Evolutionary conservation across 2,888 invertebrate genomes (phyloP).

Genomic region (Xylota segnis): DNA sequence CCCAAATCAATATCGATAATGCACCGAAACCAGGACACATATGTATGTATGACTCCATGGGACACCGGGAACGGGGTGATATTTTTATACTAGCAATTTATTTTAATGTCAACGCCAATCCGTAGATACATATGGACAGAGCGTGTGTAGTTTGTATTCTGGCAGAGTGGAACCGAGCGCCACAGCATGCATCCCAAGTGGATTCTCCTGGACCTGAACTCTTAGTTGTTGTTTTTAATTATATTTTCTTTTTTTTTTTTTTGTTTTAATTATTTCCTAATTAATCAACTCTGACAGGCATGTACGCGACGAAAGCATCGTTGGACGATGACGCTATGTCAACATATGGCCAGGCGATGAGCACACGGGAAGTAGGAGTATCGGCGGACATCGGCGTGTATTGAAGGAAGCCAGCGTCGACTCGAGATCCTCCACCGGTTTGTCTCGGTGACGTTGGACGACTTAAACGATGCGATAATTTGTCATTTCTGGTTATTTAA

Average conservation of each 20-base stretch:
- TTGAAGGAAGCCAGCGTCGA: conserved; percentile 26
- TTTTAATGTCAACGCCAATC: conserved; percentile 65
- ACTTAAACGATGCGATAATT: conserved; percentile 75
- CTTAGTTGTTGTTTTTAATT: conserved; percentile 47
- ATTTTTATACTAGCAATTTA: conserved; percentile 67
- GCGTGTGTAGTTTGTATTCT: conserved; percentile 9
- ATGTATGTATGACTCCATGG: conserved; percentile 16
- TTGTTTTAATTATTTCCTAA: conserved; percentile 65
- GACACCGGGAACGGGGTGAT: conserved; percentile 18
- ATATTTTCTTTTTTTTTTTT: conserved; percentile 18
- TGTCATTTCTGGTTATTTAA: conserved; percentile 77
- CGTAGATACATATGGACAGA: conserved; percentile 6
- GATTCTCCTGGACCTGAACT: conserved; percentile 13
- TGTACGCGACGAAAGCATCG: conserved; percentile 69
- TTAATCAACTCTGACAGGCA: conserved; percentile 72
- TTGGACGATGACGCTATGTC: conserved; percentile 52
- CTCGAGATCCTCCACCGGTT: conserved; percentile 37
- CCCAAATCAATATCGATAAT: conserved; percentile 59
- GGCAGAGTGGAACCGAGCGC: neutral
- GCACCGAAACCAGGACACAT: conserved; percentile 49
- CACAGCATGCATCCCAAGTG: conserved; percentile 26
- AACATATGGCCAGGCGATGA: conserved; percentile 40
- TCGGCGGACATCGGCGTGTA: neutral
- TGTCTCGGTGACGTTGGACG: conserved; percentile 57
- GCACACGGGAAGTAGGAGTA: neutral